Conservation (phyloP, 2,797 vertebrate species). For the Phaenicophaeus curvirostris region DNA sequence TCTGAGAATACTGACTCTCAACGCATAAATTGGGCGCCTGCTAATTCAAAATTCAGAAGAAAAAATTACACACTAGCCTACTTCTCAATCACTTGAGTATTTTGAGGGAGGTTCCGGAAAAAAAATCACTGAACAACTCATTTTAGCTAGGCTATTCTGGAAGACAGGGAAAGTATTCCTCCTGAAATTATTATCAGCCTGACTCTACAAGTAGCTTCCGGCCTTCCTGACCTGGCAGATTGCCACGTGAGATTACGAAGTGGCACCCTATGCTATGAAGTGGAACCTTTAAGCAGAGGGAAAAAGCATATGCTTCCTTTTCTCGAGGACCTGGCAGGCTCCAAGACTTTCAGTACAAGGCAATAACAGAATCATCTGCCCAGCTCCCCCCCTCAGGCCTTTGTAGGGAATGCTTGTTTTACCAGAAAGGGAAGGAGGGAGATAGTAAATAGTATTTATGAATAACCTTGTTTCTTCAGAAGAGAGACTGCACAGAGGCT, state of each 20-base stretch:
- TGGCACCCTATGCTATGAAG: background rate
- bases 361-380: background rate
- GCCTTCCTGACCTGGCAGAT: background rate
- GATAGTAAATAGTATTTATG: background rate
- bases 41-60: background rate
- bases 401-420: background rate
- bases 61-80: background rate
- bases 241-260: background rate
- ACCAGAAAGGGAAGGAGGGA: background rate
- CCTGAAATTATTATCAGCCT: background rate
- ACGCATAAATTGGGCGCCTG: background rate
- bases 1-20: background rate
- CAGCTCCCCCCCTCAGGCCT: background rate
- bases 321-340: background rate
- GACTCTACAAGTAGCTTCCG: background rate
- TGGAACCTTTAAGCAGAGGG: background rate
- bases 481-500: fast-evolving
- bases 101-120: background rate
- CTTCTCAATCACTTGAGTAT: background rate
- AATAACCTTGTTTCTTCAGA: background rate
- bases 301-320: background rate
- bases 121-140: background rate
- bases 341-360: background rate
- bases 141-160: background rate
- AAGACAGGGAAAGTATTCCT: fast-evolving